These are phyloP conservation scores for Leptinotarsa defecta DNA, from an alignment of 1,140 invertebrate species.

Conservation along the genomic window DNA sequence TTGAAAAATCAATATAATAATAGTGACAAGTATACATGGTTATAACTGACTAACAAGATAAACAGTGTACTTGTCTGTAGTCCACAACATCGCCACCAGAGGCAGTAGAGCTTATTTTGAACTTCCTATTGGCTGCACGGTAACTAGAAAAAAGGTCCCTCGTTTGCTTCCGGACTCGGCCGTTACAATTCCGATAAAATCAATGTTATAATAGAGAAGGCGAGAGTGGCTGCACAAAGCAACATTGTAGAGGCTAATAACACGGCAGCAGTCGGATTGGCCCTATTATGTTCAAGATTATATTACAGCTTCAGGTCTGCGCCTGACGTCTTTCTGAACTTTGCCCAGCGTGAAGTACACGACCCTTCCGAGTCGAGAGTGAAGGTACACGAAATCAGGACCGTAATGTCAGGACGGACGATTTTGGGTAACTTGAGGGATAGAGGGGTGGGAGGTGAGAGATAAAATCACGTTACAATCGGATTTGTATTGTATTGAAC, in stretches of 20 bases:
- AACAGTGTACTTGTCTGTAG: too few species aligned
- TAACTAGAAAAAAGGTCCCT: too few species aligned
- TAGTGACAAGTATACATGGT: too few species aligned
- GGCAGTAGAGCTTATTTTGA: too few species aligned
- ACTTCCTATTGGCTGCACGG: too few species aligned
- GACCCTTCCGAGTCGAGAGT: constrained; percentile 13
- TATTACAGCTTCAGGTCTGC: constrained; percentile 47
- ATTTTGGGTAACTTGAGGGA: too few species aligned
- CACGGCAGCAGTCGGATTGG: constrained; percentile 46
- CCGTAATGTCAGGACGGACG: background rate
- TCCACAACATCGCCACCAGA: too few species aligned
- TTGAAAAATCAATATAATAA: too few species aligned
- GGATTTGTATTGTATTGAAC: too few species aligned
- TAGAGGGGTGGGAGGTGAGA: too few species aligned
- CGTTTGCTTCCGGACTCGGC: background rate
- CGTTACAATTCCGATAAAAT: constrained; percentile 45
- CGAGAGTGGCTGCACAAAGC: constrained; percentile 34
- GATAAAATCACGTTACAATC: too few species aligned
- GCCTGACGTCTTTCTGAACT: constrained; percentile 47
- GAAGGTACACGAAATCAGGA: background rate
- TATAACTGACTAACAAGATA: too few species aligned
- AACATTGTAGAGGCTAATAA: constrained; percentile 48
- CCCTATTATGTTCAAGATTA: constrained; percentile 51
- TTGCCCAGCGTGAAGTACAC: constrained; percentile 41
- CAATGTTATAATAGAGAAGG: constrained; percentile 43